Conservation (phyloP, 2,797 vertebrate species). For the Phrynocephalus vlangalii region DNA sequence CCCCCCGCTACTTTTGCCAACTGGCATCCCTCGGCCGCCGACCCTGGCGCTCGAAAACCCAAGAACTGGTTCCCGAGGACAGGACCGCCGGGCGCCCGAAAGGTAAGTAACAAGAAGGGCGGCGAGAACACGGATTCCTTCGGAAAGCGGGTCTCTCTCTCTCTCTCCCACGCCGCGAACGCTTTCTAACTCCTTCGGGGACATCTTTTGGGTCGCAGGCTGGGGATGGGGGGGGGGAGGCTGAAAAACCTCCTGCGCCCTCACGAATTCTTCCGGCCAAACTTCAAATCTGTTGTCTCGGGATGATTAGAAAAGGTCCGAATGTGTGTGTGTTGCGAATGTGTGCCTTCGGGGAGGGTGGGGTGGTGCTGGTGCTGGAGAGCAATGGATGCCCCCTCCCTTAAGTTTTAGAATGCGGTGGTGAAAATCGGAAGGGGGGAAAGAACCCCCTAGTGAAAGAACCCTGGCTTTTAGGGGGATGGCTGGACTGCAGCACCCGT, state of each 20-base stretch:
- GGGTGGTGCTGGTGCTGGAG: not conserved
- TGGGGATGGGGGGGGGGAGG: constrained; percentile 55
- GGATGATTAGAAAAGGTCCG: constrained; percentile 59
- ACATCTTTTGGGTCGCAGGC: constrained; percentile 61
- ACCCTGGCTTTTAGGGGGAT: not conserved
- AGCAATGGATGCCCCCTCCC: constrained; percentile 58
- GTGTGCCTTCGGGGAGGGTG: not conserved
- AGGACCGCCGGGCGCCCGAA: constrained; percentile 72
- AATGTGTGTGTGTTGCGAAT: not conserved
- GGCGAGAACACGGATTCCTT: constrained; percentile 73
- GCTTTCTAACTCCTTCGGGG: not conserved
- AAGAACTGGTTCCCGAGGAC: constrained; percentile 77
- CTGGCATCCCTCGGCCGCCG: constrained; percentile 66
- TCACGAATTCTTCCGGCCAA: constrained; percentile 67
- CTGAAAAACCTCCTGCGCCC: constrained; percentile 68
- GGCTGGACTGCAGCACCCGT: constrained; percentile 16
- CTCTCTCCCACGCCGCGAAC: not conserved
- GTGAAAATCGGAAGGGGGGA: constrained; percentile 8
- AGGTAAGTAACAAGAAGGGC: constrained; percentile 84
- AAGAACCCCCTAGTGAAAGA: constrained; percentile 22
- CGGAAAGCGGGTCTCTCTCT: not conserved
- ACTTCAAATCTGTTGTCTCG: constrained; percentile 72
- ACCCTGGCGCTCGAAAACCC: constrained; percentile 72
- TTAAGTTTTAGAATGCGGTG: constrained; percentile 50
- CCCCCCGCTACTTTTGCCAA: constrained; percentile 74